Conservation (phyloP, 2,113 vertebrate genomes). For the Perca schrenkii region DNA sequence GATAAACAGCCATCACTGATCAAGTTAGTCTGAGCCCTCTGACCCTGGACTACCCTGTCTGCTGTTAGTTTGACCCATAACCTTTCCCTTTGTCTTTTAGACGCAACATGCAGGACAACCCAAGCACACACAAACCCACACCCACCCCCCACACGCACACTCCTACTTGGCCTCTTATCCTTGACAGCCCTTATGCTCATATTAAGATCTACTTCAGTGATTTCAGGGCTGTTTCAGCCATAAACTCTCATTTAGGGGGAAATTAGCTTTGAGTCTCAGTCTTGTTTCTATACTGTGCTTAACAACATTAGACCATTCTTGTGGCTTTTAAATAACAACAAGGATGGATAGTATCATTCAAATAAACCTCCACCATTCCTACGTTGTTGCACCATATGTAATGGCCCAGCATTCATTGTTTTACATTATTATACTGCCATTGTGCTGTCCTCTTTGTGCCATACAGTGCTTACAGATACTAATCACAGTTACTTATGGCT, state of each 20-base stretch:
- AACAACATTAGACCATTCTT: conserved; percentile 82
- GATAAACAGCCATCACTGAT: conserved; percentile 78
- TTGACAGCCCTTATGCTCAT: conserved; percentile 79
- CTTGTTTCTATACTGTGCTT: conserved; percentile 81
- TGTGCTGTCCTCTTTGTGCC: conserved; percentile 55
- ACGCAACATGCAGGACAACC: conserved; percentile 57
- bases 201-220: conserved; percentile 84
- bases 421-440: conserved; percentile 69
- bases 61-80: conserved; percentile 79
- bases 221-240: conserved; percentile 79
- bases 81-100: conserved; percentile 75
- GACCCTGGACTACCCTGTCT: conserved; percentile 76
- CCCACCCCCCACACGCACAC: conserved; percentile 19
- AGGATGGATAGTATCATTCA: conserved; percentile 80
- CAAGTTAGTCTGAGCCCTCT: conserved; percentile 80
- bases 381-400: conserved; percentile 64
- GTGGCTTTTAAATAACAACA: conserved; percentile 82
- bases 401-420: conserved; percentile 74
- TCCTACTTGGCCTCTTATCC: conserved; percentile 75
- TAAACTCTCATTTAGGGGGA: conserved; percentile 85
- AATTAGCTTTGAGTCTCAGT: conserved; percentile 78
- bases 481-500: conserved; percentile 43
- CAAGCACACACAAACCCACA: conserved; percentile 24
- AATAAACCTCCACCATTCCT: conserved; percentile 70
- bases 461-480: conserved; percentile 39